Evolutionary conservation across 2,797 vertebrate species (phyloP), one percentile per base, ranked within the genome.

Genomic region (Holocentrus rufus): DNA sequence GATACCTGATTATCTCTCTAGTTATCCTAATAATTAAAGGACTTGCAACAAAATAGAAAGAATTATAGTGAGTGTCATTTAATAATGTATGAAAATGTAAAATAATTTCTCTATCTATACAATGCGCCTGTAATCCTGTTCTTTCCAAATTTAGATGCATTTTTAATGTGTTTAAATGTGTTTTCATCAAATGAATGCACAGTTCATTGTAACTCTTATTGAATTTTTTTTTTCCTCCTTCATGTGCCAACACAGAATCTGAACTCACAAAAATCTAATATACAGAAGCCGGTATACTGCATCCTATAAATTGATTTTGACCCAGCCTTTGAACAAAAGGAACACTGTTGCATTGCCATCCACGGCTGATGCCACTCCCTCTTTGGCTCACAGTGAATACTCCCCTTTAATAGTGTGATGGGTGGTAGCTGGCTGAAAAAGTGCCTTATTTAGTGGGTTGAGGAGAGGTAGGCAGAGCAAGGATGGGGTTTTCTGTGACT

Each of bases 371-470:
- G 93, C 94, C 95, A 93, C 94, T 95, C 95, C 94, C 88, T 95
- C 93, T 94, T 94, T 97, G 96, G 96, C 95, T 95, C 91, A 83
- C 87, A 68, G 95, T 97, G 96, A 98, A 98, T 97, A 91, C 95
- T 69, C 89, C 92, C 95, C 95, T 97, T 97, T 96, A 95, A 95
- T 93, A 95, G 93, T 91, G 74, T 74, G 93, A 90, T 93, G 94
- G 93, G 94, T 95, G 94, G 93, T 94, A 94, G 93, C 95, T 93
- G 91, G 82, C 85, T 94, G 93, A 93, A 95, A 94, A 95, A 94
- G 78, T 74, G 86, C 85, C 93, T 95, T 95, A 96, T 96, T 96
- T 95, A 91, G 77, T 93, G 93, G 91, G 90, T 92, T 88, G 90
- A 88, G 90, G 87, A 92, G 93, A 92, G 94, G 94, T 92, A 93